Base-by-base conservation (phyloP, 2,113 vertebrate genomes). In the Talpa occidentalis region DNA sequence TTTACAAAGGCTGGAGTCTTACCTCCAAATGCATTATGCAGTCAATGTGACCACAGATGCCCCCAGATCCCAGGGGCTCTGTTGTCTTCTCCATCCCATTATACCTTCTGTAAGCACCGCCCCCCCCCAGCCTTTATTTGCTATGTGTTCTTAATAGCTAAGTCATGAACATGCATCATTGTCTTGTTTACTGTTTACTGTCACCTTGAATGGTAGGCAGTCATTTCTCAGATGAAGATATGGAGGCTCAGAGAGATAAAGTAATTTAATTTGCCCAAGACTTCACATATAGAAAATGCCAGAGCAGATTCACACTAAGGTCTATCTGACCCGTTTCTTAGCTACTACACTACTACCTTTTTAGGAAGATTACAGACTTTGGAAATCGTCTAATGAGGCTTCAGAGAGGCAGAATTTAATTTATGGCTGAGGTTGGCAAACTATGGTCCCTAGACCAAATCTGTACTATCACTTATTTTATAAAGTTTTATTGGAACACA, bases 1-100 rank as follows among this genome's bases (percentile, higher is more conserved):
- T 80, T 94, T 99, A 89, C 98, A 97, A 92, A 96, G 96, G 32
- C 95, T 99, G 59, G 83, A 95, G 6, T 91, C 95, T 64, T 74
- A 47, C 54, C 97, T 99, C 10, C 77, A 96, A 73, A 92, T 96
- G 78, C 86, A 97, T 70, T 92, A 88, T 1, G 17, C 37, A 73
- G 60, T 64, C 67, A 78, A 19, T 37, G 69, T 21, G 72, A 92
- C 79, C 72, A 77, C 10, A 72, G 78, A 79, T 66, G 56, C n/a
- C 17, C 73, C 62, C 67, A 82, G 94, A 49, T 82, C 54, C 16
- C 56, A 96, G 74, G 98, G 93, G 35, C 94, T 98, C 40, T 90
- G 49, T 88, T 99, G 99, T 91, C 97, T 98, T 67, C 95, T 99
- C 6, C 92, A 97, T 84, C 97, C 98, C 67, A 93, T 99, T 30